phyloP scores from a whole-genome alignment of 2,888 invertebrate genomes.

The Mythimna impura region DNA sequence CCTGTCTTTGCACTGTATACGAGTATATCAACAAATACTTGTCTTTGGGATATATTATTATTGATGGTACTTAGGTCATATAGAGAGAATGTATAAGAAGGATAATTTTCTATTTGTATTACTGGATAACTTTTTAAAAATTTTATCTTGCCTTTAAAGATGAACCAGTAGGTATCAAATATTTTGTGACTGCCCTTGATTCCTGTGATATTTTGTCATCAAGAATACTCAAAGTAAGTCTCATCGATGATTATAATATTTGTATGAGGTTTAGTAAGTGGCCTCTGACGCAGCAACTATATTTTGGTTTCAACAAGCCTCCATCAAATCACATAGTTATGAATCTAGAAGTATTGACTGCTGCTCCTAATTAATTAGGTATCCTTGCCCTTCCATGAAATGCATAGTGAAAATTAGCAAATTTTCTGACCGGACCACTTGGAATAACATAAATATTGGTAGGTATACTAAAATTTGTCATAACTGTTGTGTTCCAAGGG shows the following conservation, averaged over 20 bases:
- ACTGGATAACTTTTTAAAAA: too few species aligned
- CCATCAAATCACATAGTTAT: neutral
- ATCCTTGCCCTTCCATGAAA: neutral
- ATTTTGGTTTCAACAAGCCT: neutral
- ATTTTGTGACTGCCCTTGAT: neutral
- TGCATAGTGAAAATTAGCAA: neutral
- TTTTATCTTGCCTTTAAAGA: too few species aligned
- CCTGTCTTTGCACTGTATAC: conserved; percentile 22
- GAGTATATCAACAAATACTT: conserved; percentile 34
- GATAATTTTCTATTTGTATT: neutral
- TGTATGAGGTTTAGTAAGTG: neutral
- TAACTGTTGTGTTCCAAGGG: conserved; percentile 17
- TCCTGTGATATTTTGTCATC: neutral
- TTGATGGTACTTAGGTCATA: neutral
- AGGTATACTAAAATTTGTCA: neutral
- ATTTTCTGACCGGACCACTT: neutral
- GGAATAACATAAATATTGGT: neutral
- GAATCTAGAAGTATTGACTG: neutral
- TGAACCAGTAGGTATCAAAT: neutral
- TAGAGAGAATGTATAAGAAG: neutral
- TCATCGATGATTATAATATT: neutral
- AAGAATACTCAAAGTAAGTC: neutral
- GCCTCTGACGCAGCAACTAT: neutral
- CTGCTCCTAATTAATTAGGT: too few species aligned
- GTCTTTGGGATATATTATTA: conserved; percentile 18